These are phyloP conservation scores for Silurus asotus DNA, from an alignment of 2,113 vertebrate genomes.

Conservation along the genomic window DNA sequence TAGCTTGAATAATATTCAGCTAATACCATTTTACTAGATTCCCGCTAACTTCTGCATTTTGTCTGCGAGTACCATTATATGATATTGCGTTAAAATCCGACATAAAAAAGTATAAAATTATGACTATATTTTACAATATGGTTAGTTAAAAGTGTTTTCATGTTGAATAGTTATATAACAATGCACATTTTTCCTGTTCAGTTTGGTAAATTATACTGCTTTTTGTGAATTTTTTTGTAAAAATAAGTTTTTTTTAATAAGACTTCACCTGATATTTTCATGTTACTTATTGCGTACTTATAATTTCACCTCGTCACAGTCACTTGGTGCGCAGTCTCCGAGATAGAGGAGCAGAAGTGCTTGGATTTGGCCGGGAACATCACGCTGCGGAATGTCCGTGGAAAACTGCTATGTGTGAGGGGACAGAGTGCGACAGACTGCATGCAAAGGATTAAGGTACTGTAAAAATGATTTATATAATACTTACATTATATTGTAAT, in stretches of 20 bases:
- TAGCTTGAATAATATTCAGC: background rate
- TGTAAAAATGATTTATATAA: too few relatives aligned
- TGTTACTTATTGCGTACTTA: background rate
- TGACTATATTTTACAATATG: background rate
- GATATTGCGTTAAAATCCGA: background rate
- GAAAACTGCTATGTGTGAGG: slow-evolving; percentile 68
- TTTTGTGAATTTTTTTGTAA: background rate
- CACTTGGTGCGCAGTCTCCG: slow-evolving; percentile 73
- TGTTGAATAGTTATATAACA: background rate
- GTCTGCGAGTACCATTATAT: background rate
- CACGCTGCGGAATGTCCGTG: slow-evolving; percentile 66
- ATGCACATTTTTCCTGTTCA: background rate
- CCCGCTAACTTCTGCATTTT: background rate
- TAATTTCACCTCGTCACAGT: slow-evolving; percentile 56
- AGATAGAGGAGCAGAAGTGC: slow-evolving; percentile 76
- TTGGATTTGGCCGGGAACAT: slow-evolving; percentile 72
- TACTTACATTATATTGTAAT: too few relatives aligned
- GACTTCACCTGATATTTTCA: background rate
- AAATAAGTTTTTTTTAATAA: background rate
- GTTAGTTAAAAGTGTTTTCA: background rate
- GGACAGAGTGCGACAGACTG: slow-evolving; percentile 71
- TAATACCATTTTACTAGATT: background rate
- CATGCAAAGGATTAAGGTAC: slow-evolving; percentile 75
- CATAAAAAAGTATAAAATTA: background rate
- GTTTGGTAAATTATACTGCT: background rate